Base-by-base conservation (phyloP, 2,113 vertebrate species). In the Chaetodon auriga region DNA sequence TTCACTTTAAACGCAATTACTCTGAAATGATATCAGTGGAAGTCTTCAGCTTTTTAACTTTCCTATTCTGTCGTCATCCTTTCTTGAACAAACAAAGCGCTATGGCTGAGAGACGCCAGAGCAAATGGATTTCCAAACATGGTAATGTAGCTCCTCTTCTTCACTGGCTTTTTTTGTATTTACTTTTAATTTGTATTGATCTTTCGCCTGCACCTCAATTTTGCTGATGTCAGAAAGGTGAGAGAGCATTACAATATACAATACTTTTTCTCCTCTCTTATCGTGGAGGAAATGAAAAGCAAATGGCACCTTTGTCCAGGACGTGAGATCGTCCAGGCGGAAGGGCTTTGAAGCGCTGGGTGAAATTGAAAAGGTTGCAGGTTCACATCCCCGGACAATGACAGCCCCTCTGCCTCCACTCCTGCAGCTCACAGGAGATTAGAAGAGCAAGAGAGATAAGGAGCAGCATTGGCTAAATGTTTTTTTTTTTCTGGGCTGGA, bases 111-210 rank as follows among this genome's bases (percentile, higher is more conserved):
- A 75, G 84, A 92, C 89, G 93, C 89, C 79, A 82, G 51, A 72
- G 89, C 69, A 89, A 91, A 95, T 91, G 81, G 91, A 89, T 95
- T 95, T 95, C 91, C 90, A 86, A 93, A 91, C 80, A 55, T 68
- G 80, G 75, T 85, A 73, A 88, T 89, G 87, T 89, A 85, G 85
- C 58, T 21, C 84, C 81, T 80, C 89, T 89, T 64, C 88, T 90
- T 91, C 76, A 36, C 79, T 53, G 78, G 70, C 66, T 75, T 85
- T 82, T 95, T 95, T 94, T 94, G 89, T 95, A 96, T 97, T 96
- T 96, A 94, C 95, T 96, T 97, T 97, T 96, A 96, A 97, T 97
- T 96, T 96, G 92, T 95, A 96, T 96, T 88, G 94, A 95, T 96
- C 92, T 87, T 88, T 78, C 60, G 80, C 82, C 87, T 60, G 78